These are phyloP conservation scores for Oncopeltus fasciatus DNA, from an alignment of 1,140 invertebrate species.

Conservation along the genomic window DNA sequence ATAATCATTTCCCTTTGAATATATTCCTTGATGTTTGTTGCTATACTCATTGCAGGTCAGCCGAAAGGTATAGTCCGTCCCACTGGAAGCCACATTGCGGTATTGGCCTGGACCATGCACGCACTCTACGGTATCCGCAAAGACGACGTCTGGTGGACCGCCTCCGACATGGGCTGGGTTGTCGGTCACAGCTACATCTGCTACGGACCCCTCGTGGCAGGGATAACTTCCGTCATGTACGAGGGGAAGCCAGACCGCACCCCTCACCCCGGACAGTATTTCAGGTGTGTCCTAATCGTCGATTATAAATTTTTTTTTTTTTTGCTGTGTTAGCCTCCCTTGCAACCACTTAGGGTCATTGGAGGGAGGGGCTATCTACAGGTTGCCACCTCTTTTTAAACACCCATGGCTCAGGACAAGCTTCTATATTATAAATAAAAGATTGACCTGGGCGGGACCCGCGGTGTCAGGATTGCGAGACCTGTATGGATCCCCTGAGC, in stretches of 20 bases:
- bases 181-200: slow-evolving; percentile 89
- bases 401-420: too few relatives aligned
- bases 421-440: too few relatives aligned
- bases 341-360: too few relatives aligned
- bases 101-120: slow-evolving; percentile 70
- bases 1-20: too few relatives aligned
- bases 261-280: slow-evolving; percentile 79
- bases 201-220: slow-evolving; percentile 71
- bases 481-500: too few relatives aligned
- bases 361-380: too few relatives aligned
- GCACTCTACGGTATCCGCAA: slow-evolving; percentile 65
- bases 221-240: slow-evolving; percentile 75
- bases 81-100: slow-evolving; percentile 71
- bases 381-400: too few relatives aligned
- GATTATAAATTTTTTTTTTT: too few relatives aligned
- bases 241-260: slow-evolving; percentile 90
- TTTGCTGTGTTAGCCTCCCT: too few relatives aligned
- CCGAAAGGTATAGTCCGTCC: slow-evolving; percentile 76
- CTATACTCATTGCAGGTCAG: slow-evolving; percentile 47
- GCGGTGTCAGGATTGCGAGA: too few relatives aligned
- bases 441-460: too few relatives aligned
- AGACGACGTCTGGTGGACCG: slow-evolving; percentile 81
- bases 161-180: slow-evolving; percentile 84
- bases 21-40: too few relatives aligned
- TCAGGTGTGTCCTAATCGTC: slow-evolving; percentile 38